Evolutionary conservation across 2,113 vertebrate species (phyloP).

Genomic region (Echinops telfairi): DNA sequence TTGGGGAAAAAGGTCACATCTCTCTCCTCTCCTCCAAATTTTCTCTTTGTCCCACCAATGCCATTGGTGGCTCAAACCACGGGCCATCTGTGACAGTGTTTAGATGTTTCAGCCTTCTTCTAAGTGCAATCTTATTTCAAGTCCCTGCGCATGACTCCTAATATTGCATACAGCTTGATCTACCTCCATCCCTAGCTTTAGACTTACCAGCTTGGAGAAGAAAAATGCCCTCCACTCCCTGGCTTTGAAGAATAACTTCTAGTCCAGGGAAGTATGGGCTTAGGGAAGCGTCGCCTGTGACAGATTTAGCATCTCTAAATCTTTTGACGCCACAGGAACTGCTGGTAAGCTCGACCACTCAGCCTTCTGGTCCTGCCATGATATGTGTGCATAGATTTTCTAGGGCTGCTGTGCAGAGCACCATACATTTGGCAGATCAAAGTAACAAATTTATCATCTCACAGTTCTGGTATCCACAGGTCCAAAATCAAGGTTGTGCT

Average conservation of each 20-base stretch:
- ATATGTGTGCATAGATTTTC: neutral
- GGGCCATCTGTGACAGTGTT: neutral
- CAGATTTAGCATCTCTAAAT: too few relatives aligned
- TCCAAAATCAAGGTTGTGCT: neutral
- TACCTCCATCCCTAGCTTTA: neutral
- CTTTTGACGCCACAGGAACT: neutral
- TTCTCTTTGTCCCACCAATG: conserved; percentile 20
- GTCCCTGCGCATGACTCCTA: neutral
- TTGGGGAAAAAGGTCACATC: neutral
- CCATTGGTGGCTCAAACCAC: neutral
- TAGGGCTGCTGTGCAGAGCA: neutral
- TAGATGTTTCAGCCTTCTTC: neutral
- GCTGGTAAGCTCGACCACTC: neutral
- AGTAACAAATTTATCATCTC: neutral
- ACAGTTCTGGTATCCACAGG: neutral
- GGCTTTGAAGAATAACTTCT: neutral
- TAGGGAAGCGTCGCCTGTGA: neutral
- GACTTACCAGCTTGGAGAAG: neutral
- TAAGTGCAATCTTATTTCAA: neutral
- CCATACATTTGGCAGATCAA: neutral
- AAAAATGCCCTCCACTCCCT: neutral
- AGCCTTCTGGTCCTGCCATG: neutral
- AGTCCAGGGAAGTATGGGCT: neutral
- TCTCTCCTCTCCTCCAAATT: neutral
- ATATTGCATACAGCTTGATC: neutral